phyloP scores from a whole-genome alignment of 2,113 vertebrate species.

The Phalacrocorax pelagicus region DNA sequence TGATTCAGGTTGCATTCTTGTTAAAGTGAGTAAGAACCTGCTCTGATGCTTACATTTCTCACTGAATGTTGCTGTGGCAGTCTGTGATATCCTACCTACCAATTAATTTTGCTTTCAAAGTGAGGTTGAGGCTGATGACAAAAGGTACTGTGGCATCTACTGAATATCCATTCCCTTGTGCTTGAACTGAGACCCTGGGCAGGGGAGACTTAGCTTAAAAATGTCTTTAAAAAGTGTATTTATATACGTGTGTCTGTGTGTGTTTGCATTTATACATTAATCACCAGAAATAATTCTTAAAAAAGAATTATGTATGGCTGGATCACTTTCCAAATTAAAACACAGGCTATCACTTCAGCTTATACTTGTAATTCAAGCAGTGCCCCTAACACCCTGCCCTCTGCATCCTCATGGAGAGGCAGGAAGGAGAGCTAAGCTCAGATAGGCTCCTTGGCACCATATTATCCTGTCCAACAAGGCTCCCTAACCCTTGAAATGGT shows the following conservation, averaged over 20 bases:
- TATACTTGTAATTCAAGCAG: neutral
- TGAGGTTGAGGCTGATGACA: neutral
- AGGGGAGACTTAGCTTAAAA: neutral
- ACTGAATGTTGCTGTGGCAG: neutral
- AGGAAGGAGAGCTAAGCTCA: neutral
- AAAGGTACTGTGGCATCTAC: neutral
- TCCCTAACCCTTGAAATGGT: neutral
- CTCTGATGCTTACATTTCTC: neutral
- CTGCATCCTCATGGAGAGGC: neutral
- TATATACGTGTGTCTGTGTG: neutral
- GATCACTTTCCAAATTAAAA: neutral
- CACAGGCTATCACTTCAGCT: neutral
- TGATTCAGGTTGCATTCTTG: neutral
- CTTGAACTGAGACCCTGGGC: neutral
- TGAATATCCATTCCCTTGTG: neutral
- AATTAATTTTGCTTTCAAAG: neutral
- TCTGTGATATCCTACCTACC: neutral
- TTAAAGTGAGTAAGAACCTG: neutral
- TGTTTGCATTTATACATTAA: neutral
- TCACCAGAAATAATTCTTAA: neutral
- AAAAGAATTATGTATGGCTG: neutral
- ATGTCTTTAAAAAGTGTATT: neutral
- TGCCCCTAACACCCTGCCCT: neutral
- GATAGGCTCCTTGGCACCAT: neutral
- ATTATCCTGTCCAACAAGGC: neutral